A percentile compares a stretch with the other conserved stretches of the same genome.
Conservation (phyloP, 1,140 invertebrate species). For the Daktulosphaira vitifoliae region DNA sequence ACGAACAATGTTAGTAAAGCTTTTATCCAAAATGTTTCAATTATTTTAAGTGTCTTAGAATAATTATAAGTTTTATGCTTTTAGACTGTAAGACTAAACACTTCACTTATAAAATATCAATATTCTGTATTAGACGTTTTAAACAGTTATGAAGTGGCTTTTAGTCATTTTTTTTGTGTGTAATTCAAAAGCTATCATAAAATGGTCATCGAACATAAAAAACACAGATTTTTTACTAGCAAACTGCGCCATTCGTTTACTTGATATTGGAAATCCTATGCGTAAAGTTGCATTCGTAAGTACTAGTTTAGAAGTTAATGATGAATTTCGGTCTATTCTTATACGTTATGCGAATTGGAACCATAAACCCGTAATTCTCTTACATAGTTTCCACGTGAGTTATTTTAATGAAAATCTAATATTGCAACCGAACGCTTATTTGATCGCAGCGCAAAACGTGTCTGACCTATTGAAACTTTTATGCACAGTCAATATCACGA, state of each 20-base stretch:
- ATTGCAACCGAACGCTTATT: background rate
- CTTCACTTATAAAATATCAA: too few species aligned
- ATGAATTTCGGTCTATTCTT: background rate
- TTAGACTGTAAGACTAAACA: too few species aligned
- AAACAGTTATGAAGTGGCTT: too few species aligned
- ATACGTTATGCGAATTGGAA: background rate
- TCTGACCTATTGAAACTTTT: background rate
- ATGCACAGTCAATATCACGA: slow-evolving; percentile 1
- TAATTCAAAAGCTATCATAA: too few species aligned
- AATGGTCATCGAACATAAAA: too few species aligned
- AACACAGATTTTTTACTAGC: too few species aligned
- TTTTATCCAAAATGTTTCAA: too few species aligned
- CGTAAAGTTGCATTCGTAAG: background rate
- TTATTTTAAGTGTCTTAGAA: too few species aligned
- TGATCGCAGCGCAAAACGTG: background rate
- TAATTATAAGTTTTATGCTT: too few species aligned
- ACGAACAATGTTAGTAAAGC: too few species aligned
- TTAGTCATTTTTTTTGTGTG: too few species aligned
- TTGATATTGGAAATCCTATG: background rate
- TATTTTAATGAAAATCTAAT: background rate
- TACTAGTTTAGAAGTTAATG: background rate
- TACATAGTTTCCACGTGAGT: background rate
- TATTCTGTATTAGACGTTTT: too few species aligned
- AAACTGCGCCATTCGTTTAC: background rate
- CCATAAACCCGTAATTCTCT: background rate